Evolutionary conservation across 2,888 invertebrate species (phyloP), one percentile per base, ranked within the genome.

Genomic region (Lissocephala sabroskyi): DNA sequence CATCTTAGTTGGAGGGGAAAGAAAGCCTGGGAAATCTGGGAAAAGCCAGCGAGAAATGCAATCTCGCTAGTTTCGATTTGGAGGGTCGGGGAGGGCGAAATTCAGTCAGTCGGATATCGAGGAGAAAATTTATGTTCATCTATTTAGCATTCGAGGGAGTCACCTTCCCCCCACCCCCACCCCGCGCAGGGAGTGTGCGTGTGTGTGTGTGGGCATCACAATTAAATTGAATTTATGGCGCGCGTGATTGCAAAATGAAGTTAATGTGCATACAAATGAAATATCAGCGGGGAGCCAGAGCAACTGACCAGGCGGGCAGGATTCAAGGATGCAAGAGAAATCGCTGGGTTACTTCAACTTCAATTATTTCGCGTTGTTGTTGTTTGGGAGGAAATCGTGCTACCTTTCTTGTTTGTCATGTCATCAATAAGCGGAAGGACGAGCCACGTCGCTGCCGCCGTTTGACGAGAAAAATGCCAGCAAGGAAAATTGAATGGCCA

Each of bases 401-500:
- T n/a, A n/a, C n/a, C n/a, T n/a, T n/a, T n/a, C 73, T 78, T 71
- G 65, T 73, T 78, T 78, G 68, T 73, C 73, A 71, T 73, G 76
- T 76, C 76, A 78, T 79, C 74, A 78, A 79, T 79, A 76, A 76
- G 44, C 41, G 32, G 45, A 50, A 42, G 50, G 33, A 37, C 40
- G 36, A 32, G 23, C 7, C 19, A 10, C 18, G 33, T 16, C 19
- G 37, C 37, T 17, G 37, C 9, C 5, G 30, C 29, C 23, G 32
- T 26, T 30, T 18, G 35, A 13, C 23, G 35, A n/a, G 23, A 41
- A 49, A 28, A 17, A 30, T 17, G 28, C 30, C 13, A 41, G 44
- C 41, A 52, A 44, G 56, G 64, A 46, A 64, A 78, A 78, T 73
- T 65, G 70, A 71, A 78, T 75, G 59, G 65, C 54, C 59, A n/a